These are phyloP conservation scores for Xanthia togata DNA, from an alignment of 2,888 invertebrate species.

Conservation along the genomic window DNA sequence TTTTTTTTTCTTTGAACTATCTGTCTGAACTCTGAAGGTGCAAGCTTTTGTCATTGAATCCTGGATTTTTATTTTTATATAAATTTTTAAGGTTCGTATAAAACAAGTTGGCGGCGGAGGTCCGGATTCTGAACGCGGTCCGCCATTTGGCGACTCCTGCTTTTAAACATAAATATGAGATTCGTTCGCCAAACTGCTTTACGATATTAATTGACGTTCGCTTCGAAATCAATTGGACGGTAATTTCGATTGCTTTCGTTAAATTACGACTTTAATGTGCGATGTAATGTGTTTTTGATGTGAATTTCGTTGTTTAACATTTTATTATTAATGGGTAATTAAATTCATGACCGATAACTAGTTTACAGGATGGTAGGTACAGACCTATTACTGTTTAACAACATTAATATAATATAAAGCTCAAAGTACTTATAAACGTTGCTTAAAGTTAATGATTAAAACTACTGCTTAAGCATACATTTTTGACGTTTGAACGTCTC, in stretches of 20 bases:
- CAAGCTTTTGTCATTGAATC: no score
- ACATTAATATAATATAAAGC: not conserved
- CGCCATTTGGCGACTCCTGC: no score
- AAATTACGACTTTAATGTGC: conserved; percentile 41
- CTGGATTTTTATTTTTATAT: no score
- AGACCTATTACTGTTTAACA: not conserved
- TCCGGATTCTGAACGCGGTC: no score
- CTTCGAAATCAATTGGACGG: conserved; percentile 53
- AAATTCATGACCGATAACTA: not conserved
- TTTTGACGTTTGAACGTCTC: not conserved
- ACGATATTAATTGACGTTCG: conserved; percentile 56
- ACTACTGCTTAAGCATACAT: not conserved
- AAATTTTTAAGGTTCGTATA: no score
- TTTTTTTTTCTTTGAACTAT: no score
- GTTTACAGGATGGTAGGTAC: no score
- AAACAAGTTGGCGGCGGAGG: no score
- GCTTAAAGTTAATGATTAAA: no score
- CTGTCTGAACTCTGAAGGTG: no score
- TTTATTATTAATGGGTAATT: not conserved
- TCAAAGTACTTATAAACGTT: no score
- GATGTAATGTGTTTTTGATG: conserved; percentile 32
- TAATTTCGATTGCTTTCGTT: conserved; percentile 61
- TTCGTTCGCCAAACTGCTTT: conserved; percentile 45
- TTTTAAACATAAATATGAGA: conserved; percentile 55
- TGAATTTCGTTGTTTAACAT: conserved; percentile 6